These are phyloP conservation scores for Rhingia rostrata DNA, from an alignment of 2,888 invertebrate species.

Conservation along the genomic window DNA sequence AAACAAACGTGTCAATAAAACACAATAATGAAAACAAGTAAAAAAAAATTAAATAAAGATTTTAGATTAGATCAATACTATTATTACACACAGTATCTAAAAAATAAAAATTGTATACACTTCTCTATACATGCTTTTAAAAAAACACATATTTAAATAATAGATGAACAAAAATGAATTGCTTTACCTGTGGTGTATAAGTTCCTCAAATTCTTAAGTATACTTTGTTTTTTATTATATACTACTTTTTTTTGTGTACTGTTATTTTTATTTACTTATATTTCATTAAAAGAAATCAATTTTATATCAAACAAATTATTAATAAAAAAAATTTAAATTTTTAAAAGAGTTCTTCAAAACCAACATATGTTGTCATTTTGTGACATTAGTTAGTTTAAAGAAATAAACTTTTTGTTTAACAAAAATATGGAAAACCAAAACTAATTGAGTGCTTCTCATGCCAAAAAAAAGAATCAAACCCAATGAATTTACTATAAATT, in stretches of 20 bases:
- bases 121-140: conserved; percentile 58
- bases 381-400: conserved; percentile 33
- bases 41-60: conserved; percentile 45
- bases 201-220: conserved; percentile 79
- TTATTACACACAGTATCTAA: conserved; percentile 72
- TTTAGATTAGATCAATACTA: conserved; percentile 50
- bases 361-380: conserved; percentile 27
- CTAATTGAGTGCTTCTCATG: conserved; percentile 54
- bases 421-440: not conserved
- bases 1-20: conserved; percentile 60
- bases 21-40: conserved; percentile 62
- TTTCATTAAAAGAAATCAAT: conserved; percentile 8
- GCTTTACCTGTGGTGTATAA: conserved; percentile 81
- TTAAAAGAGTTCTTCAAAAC: conserved; percentile 37
- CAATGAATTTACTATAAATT: not conserved
- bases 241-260: conserved; percentile 63
- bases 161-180: conserved; percentile 75
- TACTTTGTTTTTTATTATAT: conserved; percentile 55
- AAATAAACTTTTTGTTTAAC: conserved; percentile 11
- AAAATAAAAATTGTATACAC: conserved; percentile 51
- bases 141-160: conserved; percentile 42
- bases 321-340: conserved; percentile 52
- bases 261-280: conserved; percentile 57
- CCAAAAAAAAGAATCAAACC: conserved; percentile 27
- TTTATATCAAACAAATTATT: conserved; percentile 27